phyloP scores from a whole-genome alignment of 2,797 vertebrate species.

The Jordanella pulchra region DNA sequence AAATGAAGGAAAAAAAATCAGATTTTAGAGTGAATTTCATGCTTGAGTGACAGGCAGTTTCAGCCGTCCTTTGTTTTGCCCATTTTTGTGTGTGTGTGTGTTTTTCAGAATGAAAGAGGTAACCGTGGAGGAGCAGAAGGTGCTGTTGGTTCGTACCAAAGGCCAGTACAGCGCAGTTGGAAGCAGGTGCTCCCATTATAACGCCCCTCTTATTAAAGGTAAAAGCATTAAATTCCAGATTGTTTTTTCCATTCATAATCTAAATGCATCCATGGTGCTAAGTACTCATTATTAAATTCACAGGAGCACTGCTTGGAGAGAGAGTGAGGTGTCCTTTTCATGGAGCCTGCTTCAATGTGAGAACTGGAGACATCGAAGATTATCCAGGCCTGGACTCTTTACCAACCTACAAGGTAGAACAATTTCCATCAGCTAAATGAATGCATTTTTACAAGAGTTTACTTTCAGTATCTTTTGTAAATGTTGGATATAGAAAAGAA shows the following conservation, averaged over 20 bases:
- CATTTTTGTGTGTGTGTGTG: conserved; percentile 2
- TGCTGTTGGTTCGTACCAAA: conserved; percentile 81
- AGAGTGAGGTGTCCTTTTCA: conserved; percentile 89
- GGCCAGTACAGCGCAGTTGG: conserved; percentile 84
- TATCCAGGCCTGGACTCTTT: conserved; percentile 87
- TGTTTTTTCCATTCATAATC: neutral
- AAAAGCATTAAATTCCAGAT: neutral
- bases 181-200: conserved; percentile 84
- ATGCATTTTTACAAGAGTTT: neutral
- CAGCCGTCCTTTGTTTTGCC: neutral
- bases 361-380: conserved; percentile 90
- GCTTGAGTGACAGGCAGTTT: neutral
- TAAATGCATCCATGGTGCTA: neutral
- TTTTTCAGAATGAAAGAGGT: conserved; percentile 84
- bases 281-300: neutral
- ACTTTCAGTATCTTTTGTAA: too few relatives aligned
- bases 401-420: conserved; percentile 82
- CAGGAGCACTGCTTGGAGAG: conserved; percentile 81
- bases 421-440: neutral
- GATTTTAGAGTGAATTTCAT: too few relatives aligned
- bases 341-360: conserved; percentile 87
- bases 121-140: conserved; percentile 73
- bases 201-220: conserved; percentile 87
- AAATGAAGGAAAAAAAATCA: neutral
- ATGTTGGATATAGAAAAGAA: too few relatives aligned